Evolutionary conservation across 2,888 invertebrate species (phyloP), one percentile per base, ranked within the genome.

Genomic region (Cephalotes varians): DNA sequence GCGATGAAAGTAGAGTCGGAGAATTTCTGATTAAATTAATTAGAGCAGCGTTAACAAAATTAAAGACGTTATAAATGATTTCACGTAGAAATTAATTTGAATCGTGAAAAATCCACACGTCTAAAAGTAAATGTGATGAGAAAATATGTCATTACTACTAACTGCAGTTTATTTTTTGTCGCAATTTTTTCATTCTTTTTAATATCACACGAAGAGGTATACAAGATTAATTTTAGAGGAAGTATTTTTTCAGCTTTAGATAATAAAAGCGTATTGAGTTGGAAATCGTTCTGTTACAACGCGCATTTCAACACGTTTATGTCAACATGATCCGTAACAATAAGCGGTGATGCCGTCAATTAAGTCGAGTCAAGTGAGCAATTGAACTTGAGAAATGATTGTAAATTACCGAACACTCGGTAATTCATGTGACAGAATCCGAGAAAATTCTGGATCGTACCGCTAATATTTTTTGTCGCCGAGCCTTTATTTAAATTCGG

Each of bases 301-400:
- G n/a, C n/a, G n/a, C n/a, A 4, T 10, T 21, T 76, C 37, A 25
- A 67, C 25, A 31, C 18, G 40, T 76, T 65, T n/a, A 10, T 28
- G 15, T 40, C 44, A 67, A 79, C 64, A 56, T 56, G 34, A 65
- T 44, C 54, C 54, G 40, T 10, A 44, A 31, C 49, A 76, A 64
- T 51, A 51, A 47, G 62, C 60, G 34, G 40, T 15, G 65, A 76
- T 76, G 79, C 71, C 76, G 56, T 51, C 83, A 84, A 88, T 83
- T 71, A 82, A 82, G 51, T 6, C 74, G 76, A 91, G 91, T 93
- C 84, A 93, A 93, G 85, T 89, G 91, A 91, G 76, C 89, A 92
- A 90, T 93, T 93, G 92, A 93, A 88, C 93, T 83, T 86, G 67
- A 87, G 87, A 87, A 88, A 90, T 79, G 88, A 92, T 91, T 86